phyloP scores from a whole-genome alignment of 1,140 invertebrate genomes.

The Eupristina koningsbergeri region DNA sequence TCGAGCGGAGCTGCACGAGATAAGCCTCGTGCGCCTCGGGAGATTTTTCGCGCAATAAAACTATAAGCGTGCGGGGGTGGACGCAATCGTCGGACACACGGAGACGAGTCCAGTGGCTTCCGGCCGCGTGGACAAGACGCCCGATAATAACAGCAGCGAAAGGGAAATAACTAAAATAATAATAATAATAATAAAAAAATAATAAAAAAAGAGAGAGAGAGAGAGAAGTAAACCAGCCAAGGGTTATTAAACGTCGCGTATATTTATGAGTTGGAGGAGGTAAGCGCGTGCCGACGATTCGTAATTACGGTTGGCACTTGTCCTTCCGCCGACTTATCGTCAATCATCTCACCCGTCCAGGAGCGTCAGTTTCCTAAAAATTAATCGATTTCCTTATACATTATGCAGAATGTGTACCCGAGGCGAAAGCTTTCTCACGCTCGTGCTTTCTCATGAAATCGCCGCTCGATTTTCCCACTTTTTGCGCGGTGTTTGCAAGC shows the following conservation, averaged over 20 bases:
- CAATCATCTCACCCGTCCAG: slow-evolving; percentile 50
- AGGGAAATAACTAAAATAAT: not conserved
- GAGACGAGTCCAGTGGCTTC: slow-evolving; percentile 55
- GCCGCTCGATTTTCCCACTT: not conserved
- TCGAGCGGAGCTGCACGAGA: no score
- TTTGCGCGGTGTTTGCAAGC: not conserved
- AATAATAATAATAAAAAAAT: no score
- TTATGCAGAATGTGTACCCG: slow-evolving; percentile 48
- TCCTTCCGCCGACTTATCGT: slow-evolving; percentile 53
- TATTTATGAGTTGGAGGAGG: slow-evolving; percentile 32
- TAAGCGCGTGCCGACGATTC: slow-evolving; percentile 64
- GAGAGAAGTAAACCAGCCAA: slow-evolving; percentile 2
- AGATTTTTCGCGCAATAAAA: not conserved
- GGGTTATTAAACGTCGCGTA: slow-evolving; percentile 58
- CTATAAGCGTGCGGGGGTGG: not conserved
- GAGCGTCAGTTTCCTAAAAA: slow-evolving; percentile 9
- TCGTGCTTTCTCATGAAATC: slow-evolving; percentile 31
- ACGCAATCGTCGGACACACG: not conserved
- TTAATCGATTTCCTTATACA: slow-evolving; percentile 40
- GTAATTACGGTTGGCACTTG: slow-evolving; percentile 58
- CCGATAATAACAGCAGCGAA: not conserved
- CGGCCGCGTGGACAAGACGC: slow-evolving; percentile 62
- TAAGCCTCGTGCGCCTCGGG: not conserved
- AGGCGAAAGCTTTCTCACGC: slow-evolving; percentile 42
- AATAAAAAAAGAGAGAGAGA: no score